These are phyloP conservation scores for Corapipo altera DNA, from an alignment of 2,113 vertebrate genomes.

Conservation along the genomic window DNA sequence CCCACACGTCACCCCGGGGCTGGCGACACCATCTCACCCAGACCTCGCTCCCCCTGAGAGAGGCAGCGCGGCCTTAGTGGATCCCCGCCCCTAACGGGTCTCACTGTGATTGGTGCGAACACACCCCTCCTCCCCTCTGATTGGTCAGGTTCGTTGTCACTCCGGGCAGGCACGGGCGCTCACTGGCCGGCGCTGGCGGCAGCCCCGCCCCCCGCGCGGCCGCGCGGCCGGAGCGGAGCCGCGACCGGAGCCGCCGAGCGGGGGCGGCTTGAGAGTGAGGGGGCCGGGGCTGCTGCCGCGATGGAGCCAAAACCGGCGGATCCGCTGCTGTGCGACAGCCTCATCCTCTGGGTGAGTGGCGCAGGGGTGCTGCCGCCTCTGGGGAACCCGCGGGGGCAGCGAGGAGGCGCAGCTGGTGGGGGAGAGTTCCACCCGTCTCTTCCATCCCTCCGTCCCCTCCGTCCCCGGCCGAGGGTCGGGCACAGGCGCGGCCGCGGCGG, in stretches of 20 bases:
- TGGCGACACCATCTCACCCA: neutral
- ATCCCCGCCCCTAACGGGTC: neutral
- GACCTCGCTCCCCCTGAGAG: neutral
- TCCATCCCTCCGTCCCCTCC: neutral
- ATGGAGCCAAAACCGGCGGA: constrained; percentile 66
- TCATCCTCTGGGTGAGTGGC: constrained; percentile 77
- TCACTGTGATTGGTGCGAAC: neutral
- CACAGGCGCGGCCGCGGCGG: rapidly evolving
- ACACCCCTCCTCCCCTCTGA: rapidly evolving
- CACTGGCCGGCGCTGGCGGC: neutral
- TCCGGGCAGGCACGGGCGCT: neutral
- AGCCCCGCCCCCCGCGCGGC: no score
- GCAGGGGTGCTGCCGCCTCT: neutral
- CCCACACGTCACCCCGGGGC: neutral
- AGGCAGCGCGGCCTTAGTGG: neutral
- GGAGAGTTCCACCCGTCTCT: neutral
- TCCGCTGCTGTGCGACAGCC: constrained; percentile 74
- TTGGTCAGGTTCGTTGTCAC: rapidly evolving
- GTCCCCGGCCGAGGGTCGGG: neutral
- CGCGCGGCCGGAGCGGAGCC: neutral
- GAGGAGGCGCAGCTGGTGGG: neutral
- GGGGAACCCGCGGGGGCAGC: neutral
- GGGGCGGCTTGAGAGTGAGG: neutral
- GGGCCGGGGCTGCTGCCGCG: neutral
- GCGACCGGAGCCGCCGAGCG: neutral